Percentiles rank a stretch among this genome's conserved stretches.
Evolutionary conservation across 2,888 invertebrate species (phyloP).

Genomic region (Leptarthrus brevirostris): DNA sequence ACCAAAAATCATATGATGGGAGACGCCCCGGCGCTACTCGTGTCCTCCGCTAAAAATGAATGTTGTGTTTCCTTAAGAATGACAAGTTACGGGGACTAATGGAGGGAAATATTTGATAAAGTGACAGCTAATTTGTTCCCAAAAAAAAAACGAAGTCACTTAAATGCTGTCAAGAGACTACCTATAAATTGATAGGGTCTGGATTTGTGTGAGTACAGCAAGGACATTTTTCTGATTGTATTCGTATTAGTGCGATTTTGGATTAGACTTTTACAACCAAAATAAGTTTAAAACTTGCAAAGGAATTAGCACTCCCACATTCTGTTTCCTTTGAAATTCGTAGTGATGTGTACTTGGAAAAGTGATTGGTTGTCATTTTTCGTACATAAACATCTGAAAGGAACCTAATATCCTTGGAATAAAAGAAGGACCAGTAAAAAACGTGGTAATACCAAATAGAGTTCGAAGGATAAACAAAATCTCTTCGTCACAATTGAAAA

Average conservation of each 20-base stretch:
- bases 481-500: conserved; percentile 29
- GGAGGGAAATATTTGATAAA: conserved; percentile 41
- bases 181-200: no score
- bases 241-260: no score
- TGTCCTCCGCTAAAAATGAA: conserved; percentile 25
- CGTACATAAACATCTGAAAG: neutral
- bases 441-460: conserved; percentile 19
- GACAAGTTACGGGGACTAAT: conserved; percentile 42
- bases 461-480: conserved; percentile 17
- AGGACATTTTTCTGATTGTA: no score
- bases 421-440: conserved; percentile 14
- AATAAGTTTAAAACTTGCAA: no score
- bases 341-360: no score
- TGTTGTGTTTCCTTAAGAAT: conserved; percentile 31
- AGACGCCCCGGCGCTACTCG: conserved; percentile 11
- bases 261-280: no score
- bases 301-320: no score
- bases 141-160: no score
- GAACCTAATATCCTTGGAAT: neutral
- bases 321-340: no score
- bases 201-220: no score
- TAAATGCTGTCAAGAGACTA: no score
- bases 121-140: conserved; percentile 37
- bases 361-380: no score
- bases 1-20: conserved; percentile 12